Conservation (phyloP, 92 coral and sea anemone genomes). For the Phymanthus crucifer region DNA sequence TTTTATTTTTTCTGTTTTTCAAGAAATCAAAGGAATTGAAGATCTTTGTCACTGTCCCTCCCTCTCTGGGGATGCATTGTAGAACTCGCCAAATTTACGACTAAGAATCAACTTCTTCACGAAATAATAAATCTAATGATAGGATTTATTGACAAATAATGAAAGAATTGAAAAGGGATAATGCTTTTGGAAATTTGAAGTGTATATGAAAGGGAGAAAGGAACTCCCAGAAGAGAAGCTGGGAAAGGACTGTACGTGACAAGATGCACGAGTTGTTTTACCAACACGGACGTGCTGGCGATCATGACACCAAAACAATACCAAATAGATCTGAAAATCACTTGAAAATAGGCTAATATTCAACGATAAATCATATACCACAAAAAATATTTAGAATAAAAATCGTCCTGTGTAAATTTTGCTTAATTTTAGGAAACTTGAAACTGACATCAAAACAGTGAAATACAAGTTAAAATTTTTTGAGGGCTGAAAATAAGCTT, state of each 20-base stretch:
- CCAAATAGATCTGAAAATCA: neutral
- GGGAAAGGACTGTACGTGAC: neutral
- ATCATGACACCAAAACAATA: neutral
- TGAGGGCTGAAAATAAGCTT: neutral
- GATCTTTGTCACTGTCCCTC: neutral
- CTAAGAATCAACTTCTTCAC: neutral
- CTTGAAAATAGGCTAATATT: neutral
- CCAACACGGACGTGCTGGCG: neutral
- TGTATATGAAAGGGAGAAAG: neutral
- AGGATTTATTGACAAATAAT: neutral
- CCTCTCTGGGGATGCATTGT: neutral
- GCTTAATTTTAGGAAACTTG: neutral
- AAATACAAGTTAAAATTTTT: neutral
- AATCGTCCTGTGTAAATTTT: neutral
- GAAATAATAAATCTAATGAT: neutral
- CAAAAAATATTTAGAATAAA: neutral
- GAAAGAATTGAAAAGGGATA: neutral
- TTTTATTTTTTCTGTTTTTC: neutral
- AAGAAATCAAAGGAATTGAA: neutral
- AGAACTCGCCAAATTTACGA: neutral
- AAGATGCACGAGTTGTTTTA: neutral
- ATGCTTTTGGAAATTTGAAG: neutral
- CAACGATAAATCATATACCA: neutral
- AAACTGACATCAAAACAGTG: neutral
- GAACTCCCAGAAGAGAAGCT: neutral